Evolutionary conservation across 2,113 vertebrate species (phyloP), one percentile per base, ranked within the genome.

Genomic region (Rhinolophus ferrumequinum): DNA sequence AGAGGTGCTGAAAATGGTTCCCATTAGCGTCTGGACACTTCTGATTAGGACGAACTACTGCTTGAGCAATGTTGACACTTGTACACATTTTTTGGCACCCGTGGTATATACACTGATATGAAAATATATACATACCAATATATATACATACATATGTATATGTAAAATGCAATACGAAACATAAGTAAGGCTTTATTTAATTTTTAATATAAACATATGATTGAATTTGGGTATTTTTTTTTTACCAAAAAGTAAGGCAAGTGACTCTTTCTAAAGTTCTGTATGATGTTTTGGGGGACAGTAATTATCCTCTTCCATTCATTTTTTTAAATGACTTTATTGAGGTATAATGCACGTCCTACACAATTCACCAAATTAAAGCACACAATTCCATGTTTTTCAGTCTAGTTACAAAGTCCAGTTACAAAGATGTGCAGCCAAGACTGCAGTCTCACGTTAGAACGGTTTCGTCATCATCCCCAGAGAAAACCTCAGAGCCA

Each of bases 211-310:
- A 7, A 16, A 84, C 15, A 33, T 24, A 7, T 6, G 47, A 38
- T 35, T 38, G 21, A 38, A 80, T 64, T 89, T 91, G 8, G 44
- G 91, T 90, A 92, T 56, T 88, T 92, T 6, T 38, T 92, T 81
- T 41, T 90, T 93, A 88, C 60, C 72, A 16, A 16, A 22, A 52
- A 75, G n/a, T 16, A 13, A 28, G 30, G 30, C 21, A 15, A 76
- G 33, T 50, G 67, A 28, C 26, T 30, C 69, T 76, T 35, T 73
- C 76, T 83, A 12, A 70, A 72, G 44, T 35, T 72, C 12, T 3
- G 7, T 1, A 38, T 35, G 50, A 4, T 21, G 0, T 30, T 35
- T n/a, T 35, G 22, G 33, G 33, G 14, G 8, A 4, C 47, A 9
- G 19, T 22, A 3, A 35, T 56, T 15, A 5, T 5, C 24, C 12